phyloP scores from a whole-genome alignment of 92 coral and sea anemone genomes.

The Bergia puertoricense region DNA sequence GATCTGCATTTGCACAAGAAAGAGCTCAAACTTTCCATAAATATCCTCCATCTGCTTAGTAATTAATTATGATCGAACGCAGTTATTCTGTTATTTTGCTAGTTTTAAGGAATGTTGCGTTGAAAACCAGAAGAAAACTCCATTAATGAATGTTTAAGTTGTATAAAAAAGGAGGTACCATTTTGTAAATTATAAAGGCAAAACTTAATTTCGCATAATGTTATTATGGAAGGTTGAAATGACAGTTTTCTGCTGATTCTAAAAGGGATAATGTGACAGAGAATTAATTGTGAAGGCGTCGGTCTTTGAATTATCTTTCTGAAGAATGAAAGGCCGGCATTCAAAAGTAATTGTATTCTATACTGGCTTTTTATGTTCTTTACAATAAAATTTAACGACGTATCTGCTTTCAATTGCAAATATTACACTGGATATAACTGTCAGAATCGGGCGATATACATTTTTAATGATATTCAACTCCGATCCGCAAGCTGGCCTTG shows the following conservation, averaged over 20 bases:
- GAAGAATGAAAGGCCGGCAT: constrained; percentile 3
- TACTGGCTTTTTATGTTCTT: constrained; percentile 1
- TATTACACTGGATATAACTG: background rate
- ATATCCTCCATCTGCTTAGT: background rate
- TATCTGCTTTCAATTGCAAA: constrained; percentile 15
- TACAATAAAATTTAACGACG: background rate
- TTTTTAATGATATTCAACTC: constrained; percentile 19
- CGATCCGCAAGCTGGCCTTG: constrained; percentile 5
- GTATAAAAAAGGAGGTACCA: background rate
- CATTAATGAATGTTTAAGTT: background rate
- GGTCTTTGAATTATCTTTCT: constrained; percentile 7
- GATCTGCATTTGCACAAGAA: background rate
- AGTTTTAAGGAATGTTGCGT: background rate
- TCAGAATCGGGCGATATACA: constrained; percentile 13
- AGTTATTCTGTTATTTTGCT: background rate
- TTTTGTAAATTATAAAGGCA: background rate
- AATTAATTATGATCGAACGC: background rate
- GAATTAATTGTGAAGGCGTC: background rate
- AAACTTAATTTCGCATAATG: background rate
- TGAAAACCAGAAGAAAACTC: background rate
- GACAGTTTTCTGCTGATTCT: constrained; percentile 1
- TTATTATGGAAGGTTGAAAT: background rate
- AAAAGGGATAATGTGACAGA: background rate
- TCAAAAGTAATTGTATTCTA: background rate
- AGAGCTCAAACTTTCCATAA: background rate